phyloP scores from a whole-genome alignment of 2,113 vertebrate species.

The Burhinus oedicnemus region DNA sequence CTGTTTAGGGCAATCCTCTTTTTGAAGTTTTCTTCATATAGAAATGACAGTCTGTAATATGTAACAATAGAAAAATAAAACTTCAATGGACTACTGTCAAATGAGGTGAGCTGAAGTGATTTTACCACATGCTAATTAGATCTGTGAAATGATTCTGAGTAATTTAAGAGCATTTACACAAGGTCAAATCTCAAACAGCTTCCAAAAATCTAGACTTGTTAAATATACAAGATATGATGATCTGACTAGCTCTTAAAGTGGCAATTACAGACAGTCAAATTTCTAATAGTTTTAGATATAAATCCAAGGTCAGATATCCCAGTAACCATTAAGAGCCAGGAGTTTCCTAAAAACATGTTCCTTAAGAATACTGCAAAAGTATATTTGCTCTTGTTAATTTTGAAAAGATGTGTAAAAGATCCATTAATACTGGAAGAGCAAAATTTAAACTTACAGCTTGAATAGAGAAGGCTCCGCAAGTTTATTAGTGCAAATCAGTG shows the following conservation, averaged over 20 bases:
- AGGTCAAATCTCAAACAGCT: slow-evolving; percentile 55
- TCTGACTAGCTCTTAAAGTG: slow-evolving; percentile 20
- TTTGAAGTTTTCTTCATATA: neutral
- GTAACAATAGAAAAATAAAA: slow-evolving; percentile 7
- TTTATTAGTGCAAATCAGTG: neutral
- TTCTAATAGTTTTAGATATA: slow-evolving; percentile 26
- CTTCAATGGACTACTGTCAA: slow-evolving; percentile 15
- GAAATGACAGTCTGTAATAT: slow-evolving; percentile 5
- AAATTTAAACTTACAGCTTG: neutral
- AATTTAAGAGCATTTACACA: slow-evolving; percentile 64
- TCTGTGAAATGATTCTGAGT: slow-evolving; percentile 55
- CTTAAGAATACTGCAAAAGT: neutral
- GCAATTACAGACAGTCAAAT: slow-evolving; percentile 32
- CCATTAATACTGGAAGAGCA: neutral
- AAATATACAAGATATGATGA: slow-evolving; percentile 42
- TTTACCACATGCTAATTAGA: slow-evolving; percentile 45
- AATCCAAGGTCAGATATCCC: slow-evolving; percentile 16
- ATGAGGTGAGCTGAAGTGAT: slow-evolving; percentile 24
- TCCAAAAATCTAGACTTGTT: slow-evolving; percentile 46
- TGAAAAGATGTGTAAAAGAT: neutral
- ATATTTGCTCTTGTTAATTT: slow-evolving; percentile 1
- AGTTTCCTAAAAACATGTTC: neutral
- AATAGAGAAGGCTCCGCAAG: neutral
- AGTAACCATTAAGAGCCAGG: neutral
- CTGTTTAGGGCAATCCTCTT: neutral